Conservation (phyloP, 1,140 invertebrate genomes). For the Papilio helenus region DNA sequence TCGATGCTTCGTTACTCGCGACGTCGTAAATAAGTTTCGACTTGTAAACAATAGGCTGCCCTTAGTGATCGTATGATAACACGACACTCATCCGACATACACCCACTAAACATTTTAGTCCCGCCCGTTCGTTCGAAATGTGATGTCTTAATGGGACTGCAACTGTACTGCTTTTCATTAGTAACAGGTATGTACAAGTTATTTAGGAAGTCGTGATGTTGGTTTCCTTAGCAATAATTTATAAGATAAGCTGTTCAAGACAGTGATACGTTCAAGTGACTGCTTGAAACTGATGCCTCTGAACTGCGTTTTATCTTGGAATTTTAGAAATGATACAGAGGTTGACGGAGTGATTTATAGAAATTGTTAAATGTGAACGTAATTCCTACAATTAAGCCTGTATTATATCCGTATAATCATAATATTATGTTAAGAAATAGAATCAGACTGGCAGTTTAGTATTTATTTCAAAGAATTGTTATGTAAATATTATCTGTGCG, state of each 20-base stretch:
- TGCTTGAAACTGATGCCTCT: too few species aligned
- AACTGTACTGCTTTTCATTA: not conserved
- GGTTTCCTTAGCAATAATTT: not conserved
- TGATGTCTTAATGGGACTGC: slow-evolving; percentile 16
- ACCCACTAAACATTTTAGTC: slow-evolving; percentile 50
- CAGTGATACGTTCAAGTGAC: not conserved
- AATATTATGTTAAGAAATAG: slow-evolving; percentile 46
- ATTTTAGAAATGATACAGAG: not conserved
- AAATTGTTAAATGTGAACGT: not conserved
- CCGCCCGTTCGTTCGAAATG: slow-evolving; percentile 8
- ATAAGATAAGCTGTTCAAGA: not conserved
- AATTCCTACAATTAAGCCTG: slow-evolving; percentile 27
- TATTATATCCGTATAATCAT: slow-evolving; percentile 32
- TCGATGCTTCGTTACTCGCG: slow-evolving; percentile 52
- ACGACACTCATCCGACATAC: slow-evolving; percentile 47
- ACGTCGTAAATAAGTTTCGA: slow-evolving; percentile 74
- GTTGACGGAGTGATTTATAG: not conserved
- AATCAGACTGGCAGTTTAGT: slow-evolving; percentile 43
- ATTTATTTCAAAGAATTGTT: slow-evolving; percentile 60
- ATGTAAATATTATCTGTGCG: slow-evolving; percentile 62
- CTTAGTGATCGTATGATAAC: slow-evolving; percentile 60
- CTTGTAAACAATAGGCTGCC: slow-evolving; percentile 69
- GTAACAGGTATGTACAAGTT: too few species aligned
- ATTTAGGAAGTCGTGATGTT: too few species aligned
- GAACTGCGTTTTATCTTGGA: not conserved